phyloP scores from a whole-genome alignment of 2,113 vertebrate genomes.

The Rhynchopsitta pachyrhyncha region DNA sequence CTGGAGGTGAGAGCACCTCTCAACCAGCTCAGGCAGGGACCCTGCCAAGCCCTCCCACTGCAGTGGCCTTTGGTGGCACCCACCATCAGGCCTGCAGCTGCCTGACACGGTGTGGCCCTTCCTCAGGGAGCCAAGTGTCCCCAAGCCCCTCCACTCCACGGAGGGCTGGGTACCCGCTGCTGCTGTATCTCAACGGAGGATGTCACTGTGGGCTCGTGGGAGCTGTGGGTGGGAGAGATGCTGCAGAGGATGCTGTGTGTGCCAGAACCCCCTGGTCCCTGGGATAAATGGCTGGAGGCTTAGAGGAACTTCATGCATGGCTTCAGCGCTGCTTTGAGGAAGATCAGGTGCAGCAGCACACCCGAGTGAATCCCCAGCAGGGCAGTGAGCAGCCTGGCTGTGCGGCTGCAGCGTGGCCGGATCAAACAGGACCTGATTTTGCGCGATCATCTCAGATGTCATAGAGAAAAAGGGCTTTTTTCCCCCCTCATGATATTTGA shows the following conservation, averaged over 20 bases:
- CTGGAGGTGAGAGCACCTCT: accelerated
- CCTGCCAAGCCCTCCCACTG: accelerated
- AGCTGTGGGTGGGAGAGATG: neutral
- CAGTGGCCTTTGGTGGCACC: neutral
- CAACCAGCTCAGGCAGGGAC: neutral
- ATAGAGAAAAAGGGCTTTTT: neutral
- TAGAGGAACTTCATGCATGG: accelerated
- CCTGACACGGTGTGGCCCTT: accelerated
- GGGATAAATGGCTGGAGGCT: neutral
- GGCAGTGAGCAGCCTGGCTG: neutral
- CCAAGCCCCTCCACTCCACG: accelerated
- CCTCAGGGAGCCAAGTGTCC: neutral
- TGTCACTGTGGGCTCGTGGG: slow-evolving; percentile 30
- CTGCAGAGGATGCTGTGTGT: neutral
- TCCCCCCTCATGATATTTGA: accelerated
- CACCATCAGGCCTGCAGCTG: neutral
- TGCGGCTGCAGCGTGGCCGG: neutral
- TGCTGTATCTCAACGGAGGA: neutral
- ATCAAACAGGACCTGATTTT: neutral
- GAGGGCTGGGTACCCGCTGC: neutral
- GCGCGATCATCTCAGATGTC: accelerated
- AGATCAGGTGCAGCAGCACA: neutral
- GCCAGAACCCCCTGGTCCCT: accelerated
- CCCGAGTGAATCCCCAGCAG: neutral
- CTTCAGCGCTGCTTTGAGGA: neutral